These are phyloP conservation scores for Frankliniella intonsa DNA, from an alignment of 2,888 invertebrate species.

Conservation along the genomic window DNA sequence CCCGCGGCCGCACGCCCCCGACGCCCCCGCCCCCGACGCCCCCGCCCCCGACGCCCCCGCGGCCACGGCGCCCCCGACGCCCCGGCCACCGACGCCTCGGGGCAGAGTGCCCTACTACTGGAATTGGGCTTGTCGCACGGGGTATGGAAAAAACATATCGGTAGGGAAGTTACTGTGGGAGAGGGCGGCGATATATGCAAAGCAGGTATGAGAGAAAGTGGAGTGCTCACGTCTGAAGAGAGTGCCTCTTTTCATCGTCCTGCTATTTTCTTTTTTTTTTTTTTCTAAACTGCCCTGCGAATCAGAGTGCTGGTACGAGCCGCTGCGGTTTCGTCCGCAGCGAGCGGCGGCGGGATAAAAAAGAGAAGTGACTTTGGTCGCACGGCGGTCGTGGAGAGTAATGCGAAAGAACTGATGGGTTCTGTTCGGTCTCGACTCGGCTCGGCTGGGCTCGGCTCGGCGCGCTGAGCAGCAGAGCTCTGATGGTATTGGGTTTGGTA, in stretches of 20 bases:
- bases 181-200: no score
- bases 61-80: no score
- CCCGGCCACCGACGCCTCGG: no score
- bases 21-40: neutral
- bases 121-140: no score
- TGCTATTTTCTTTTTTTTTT: neutral
- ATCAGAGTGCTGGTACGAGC: neutral
- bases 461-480: neutral
- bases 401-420: neutral
- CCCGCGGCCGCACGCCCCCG: constrained; percentile 28
- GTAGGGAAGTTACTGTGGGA: no score
- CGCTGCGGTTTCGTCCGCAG: neutral
- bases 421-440: neutral
- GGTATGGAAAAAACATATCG: no score
- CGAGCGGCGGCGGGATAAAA: neutral
- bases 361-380: neutral
- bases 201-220: no score
- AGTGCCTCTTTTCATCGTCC: neutral
- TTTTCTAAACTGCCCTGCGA: neutral
- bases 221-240: neutral
- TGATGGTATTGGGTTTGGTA: no score
- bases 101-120: no score
- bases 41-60: neutral
- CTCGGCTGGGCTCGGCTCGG: neutral
- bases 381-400: neutral